Base-by-base conservation (phyloP, 2,797 vertebrate species). In the Champsocephalus esox region DNA sequence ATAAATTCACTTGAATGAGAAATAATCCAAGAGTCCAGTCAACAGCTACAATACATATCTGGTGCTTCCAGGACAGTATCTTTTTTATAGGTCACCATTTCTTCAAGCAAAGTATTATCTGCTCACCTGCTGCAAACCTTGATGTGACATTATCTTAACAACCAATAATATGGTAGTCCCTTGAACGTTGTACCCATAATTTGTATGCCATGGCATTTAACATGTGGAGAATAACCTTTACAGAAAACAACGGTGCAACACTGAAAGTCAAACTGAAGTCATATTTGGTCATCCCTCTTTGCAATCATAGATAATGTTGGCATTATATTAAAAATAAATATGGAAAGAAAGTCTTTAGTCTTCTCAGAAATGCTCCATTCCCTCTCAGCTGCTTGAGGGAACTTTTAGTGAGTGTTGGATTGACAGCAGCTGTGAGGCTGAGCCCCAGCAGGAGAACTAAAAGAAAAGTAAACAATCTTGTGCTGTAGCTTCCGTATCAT, bases 121-220 rank as follows among this genome's bases (percentile, higher is more conserved):
- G 34, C 41, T 64, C 24, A 13, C 9, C 24, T 45, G 48, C 52
- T 56, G 14, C 60, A 75, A 77, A 73, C 55, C 60, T 57, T 70
- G 43, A 44, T 19, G n/a, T 71, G 56, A 75, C 68, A 72, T 85
- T 85, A 86, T 63, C 57, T 44, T 24, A 58, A 60, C 24, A 72
- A 80, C 32, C 38, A 41, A 62, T 80, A 65, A 75, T 70, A 19
- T 71, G 10, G 12, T 75, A 55, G 66, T 61, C 24, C 28, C 70
- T 51, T 55, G 9, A 61, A 75, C 58, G 51, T 24, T 63, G 60
- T 54, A 5, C 71, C 46, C 12, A 16, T 66, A 8, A 63, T 54
- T 65, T 45, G 14, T 68, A 21, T 24, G 16, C 12, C n/a, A 14
- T 55, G 54, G 44, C 77, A 82, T 84, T 86, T 76, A 61, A 57